A percentile compares a stretch with the other conserved stretches of the same genome.
Evolutionary conservation across 2,888 invertebrate genomes (phyloP).

Genomic region (Chloromyia formosa): DNA sequence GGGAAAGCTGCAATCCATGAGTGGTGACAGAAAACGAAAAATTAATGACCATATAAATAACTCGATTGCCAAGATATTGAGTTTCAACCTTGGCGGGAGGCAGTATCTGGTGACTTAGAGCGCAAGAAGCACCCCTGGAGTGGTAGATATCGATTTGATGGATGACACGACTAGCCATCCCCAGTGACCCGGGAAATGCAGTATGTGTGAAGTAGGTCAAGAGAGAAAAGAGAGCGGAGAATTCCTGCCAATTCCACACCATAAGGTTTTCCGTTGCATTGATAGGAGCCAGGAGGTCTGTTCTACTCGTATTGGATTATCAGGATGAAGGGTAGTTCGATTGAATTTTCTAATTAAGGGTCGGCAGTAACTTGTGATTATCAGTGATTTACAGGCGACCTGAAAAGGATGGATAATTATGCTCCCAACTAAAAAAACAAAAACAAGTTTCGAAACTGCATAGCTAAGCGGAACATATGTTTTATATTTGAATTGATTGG

Average conservation of each 20-base stretch:
- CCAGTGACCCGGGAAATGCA: background rate
- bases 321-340: background rate
- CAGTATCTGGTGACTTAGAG: slow-evolving; percentile 25
- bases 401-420: background rate
- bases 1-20: background rate
- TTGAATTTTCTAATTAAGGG: slow-evolving; percentile 2
- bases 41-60: slow-evolving; percentile 38
- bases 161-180: slow-evolving; percentile 6
- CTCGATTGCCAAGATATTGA: slow-evolving; percentile 35
- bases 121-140: background rate
- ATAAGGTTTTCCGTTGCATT: background rate
- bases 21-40: slow-evolving; percentile 33
- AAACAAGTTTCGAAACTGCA: too few relatives aligned
- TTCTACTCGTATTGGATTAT: too few relatives aligned
- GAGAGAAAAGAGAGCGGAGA: background rate
- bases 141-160: slow-evolving; percentile 38
- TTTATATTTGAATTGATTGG: too few relatives aligned
- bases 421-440: background rate
- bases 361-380: background rate
- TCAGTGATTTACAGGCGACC: background rate
- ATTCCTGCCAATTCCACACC: background rate
- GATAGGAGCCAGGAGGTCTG: background rate
- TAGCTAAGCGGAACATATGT: too few relatives aligned
- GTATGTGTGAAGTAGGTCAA: slow-evolving; percentile 10
- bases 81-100: slow-evolving; percentile 20